Conservation (phyloP, 2,797 vertebrate genomes). For the Euthynnus affinis region DNA sequence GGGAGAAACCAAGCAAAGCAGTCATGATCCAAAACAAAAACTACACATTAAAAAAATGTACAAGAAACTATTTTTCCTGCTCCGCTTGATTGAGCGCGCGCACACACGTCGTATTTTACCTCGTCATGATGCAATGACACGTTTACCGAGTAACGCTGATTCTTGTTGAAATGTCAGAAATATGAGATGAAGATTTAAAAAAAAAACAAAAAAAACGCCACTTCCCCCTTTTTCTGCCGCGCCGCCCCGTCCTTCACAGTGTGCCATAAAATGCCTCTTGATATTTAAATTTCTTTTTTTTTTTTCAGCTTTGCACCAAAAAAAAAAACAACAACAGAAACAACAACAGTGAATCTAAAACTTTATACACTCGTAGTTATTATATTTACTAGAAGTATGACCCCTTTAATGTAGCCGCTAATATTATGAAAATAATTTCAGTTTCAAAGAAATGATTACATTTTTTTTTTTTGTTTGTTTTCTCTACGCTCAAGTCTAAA, state of each 20-base stretch:
- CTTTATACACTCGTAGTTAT: slow-evolving; percentile 42
- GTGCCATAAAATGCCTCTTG: slow-evolving; percentile 46
- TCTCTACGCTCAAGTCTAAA: slow-evolving; percentile 54
- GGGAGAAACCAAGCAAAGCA: slow-evolving; percentile 15
- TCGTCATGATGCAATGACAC: slow-evolving; percentile 29
- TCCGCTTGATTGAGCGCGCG: slow-evolving; percentile 30
- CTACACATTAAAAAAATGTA: slow-evolving; percentile 28
- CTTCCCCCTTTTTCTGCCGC: background rate
- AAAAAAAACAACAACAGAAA: too few relatives aligned
- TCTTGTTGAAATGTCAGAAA: slow-evolving; percentile 38
- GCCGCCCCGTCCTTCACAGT: slow-evolving; percentile 21
- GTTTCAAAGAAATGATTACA: slow-evolving; percentile 45
- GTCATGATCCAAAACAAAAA: slow-evolving; percentile 13
- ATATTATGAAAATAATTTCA: slow-evolving; percentile 62
- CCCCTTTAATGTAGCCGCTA: slow-evolving; percentile 28
- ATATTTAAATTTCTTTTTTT: too few relatives aligned
- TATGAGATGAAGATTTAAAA: slow-evolving; percentile 55
- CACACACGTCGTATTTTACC: background rate
- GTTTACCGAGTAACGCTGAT: slow-evolving; percentile 11
- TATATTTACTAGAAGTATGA: slow-evolving; percentile 23
- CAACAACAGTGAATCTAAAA: slow-evolving; percentile 49
- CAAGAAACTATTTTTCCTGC: slow-evolving; percentile 27
- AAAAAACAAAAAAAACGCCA: too few relatives aligned
- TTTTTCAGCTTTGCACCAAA: slow-evolving; percentile 41
- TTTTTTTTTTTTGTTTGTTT: too few relatives aligned